phyloP scores from a whole-genome alignment of 2,113 vertebrate species.

The Chaetodon auriga region DNA sequence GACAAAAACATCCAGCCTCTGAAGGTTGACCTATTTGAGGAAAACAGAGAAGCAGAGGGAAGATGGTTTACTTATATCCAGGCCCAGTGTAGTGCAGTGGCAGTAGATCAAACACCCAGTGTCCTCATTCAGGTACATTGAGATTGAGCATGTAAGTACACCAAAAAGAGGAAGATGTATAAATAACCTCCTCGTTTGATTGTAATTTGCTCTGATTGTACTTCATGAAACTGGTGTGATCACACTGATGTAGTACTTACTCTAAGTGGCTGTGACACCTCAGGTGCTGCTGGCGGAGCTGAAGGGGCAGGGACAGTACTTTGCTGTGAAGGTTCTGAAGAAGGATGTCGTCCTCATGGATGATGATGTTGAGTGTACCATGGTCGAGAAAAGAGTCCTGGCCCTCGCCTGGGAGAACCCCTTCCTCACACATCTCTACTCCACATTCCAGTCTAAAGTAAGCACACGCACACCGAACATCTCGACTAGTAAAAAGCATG shows the following conservation, averaged over 20 bases:
- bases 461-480: slow-evolving; percentile 27
- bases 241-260: slow-evolving; percentile 9
- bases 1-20: not conserved
- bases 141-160: not conserved
- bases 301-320: slow-evolving; percentile 91
- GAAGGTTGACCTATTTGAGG: not conserved
- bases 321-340: slow-evolving; percentile 95
- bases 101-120: not conserved
- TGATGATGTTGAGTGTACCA: slow-evolving; percentile 97
- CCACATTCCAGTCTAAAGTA: slow-evolving; percentile 97
- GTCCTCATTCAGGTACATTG: not conserved
- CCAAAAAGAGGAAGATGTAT: not conserved
- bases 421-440: slow-evolving; percentile 97
- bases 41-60: not conserved
- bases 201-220: not conserved
- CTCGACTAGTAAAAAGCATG: not conserved
- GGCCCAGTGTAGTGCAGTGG: not conserved
- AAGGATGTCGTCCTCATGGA: slow-evolving; percentile 98
- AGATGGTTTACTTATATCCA: not conserved
- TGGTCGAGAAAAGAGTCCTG: slow-evolving; percentile 98
- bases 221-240: slow-evolving; percentile 8
- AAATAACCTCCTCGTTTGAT: not conserved
- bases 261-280: slow-evolving; percentile 24
- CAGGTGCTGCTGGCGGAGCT: slow-evolving; percentile 96
- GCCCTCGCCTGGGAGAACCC: slow-evolving; percentile 95